A percentile compares a stretch with the other conserved stretches of the same genome.
Evolutionary conservation across 2,797 vertebrate genomes (phyloP).

Genomic region (Myotis daubentonii): DNA sequence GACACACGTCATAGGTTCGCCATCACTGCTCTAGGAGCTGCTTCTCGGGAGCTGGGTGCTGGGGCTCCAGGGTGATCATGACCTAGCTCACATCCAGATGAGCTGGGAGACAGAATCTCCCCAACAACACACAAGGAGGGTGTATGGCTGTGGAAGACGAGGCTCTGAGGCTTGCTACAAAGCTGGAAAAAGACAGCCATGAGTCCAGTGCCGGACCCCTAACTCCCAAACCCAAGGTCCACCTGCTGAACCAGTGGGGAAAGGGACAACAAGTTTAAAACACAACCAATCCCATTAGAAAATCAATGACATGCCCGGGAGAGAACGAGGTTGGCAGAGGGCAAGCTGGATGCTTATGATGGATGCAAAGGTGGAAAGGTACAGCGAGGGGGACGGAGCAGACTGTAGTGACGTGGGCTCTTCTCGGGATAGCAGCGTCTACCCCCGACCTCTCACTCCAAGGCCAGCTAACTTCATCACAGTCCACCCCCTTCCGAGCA

Average conservation of each 20-base stretch:
- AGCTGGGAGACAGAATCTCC: neutral
- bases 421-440: rapidly evolving
- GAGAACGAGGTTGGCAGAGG: neutral
- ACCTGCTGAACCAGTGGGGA: neutral
- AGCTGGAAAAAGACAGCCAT: neutral
- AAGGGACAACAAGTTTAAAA: neutral
- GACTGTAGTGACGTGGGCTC: rapidly evolving
- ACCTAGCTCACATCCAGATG: neutral
- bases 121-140: neutral
- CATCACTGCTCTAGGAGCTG: neutral
- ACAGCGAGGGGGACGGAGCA: neutral
- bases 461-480: neutral
- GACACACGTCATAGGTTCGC: no score
- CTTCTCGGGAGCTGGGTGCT: neutral
- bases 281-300: neutral
- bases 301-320: neutral
- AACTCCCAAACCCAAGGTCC: neutral
- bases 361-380: neutral
- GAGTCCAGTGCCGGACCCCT: neutral
- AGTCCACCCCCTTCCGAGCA: neutral
- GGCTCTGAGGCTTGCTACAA: neutral
- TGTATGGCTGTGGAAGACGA: neutral
- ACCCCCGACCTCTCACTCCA: neutral
- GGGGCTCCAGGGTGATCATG: neutral
- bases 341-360: neutral